Conservation (phyloP, 2,888 invertebrate species). For the Maniola hyperantus region DNA sequence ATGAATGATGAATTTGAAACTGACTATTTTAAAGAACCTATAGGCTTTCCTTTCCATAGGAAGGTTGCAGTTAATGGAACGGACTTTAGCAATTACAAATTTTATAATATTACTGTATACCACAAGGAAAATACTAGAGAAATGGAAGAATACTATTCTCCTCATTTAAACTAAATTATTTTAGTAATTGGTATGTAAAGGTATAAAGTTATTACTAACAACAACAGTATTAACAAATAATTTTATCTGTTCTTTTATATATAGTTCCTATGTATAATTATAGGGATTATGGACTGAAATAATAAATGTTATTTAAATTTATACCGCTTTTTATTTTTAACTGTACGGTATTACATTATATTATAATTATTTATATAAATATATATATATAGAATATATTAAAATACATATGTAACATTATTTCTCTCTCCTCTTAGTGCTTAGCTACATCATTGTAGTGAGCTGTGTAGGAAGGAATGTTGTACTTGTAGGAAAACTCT, state of each 20-base stretch:
- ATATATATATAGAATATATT: constrained; percentile 13
- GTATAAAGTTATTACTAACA: too few relatives aligned
- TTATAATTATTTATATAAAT: constrained; percentile 21
- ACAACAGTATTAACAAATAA: too few relatives aligned
- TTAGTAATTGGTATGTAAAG: too few relatives aligned
- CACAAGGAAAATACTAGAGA: constrained; percentile 54
- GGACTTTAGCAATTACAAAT: constrained; percentile 60
- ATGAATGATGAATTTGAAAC: constrained; percentile 45
- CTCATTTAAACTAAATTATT: constrained; percentile 13
- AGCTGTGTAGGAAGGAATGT: constrained; percentile 49
- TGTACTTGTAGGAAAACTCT: constrained; percentile 55
- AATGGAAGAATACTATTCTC: constrained; percentile 41
- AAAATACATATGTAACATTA: constrained; percentile 26
- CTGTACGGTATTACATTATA: constrained; percentile 17
- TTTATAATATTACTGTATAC: constrained; percentile 63
- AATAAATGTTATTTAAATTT: constrained; percentile 61
- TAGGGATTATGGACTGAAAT: neutral
- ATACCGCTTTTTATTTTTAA: constrained; percentile 33
- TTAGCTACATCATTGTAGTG: constrained; percentile 50
- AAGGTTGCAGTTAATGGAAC: constrained; percentile 47
- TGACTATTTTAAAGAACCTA: constrained; percentile 48
- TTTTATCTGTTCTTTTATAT: neutral
- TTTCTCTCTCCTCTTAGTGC: constrained; percentile 49
- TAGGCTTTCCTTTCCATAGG: constrained; percentile 75
- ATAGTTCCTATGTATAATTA: neutral